Conservation (phyloP, 2,797 vertebrate species). For the Spatula clypeata region DNA sequence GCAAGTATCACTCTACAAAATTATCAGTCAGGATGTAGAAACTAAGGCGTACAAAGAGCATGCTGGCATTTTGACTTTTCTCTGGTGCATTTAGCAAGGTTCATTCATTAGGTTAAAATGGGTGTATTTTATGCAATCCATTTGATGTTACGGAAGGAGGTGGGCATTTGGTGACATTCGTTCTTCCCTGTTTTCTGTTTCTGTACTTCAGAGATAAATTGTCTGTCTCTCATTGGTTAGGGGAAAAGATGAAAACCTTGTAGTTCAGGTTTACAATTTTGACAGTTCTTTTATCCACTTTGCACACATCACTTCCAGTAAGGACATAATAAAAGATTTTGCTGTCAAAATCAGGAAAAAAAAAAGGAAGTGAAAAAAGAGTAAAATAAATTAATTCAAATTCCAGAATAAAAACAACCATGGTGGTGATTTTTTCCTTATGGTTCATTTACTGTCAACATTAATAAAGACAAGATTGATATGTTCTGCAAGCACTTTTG, state of each 20-base stretch:
- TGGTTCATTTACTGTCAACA: neutral
- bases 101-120: slow-evolving; percentile 10
- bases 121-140: neutral
- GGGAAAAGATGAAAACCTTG: slow-evolving; percentile 27
- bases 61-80: neutral
- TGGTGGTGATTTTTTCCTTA: neutral
- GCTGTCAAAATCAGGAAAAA: slow-evolving; percentile 8
- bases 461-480: neutral
- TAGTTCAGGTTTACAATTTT: slow-evolving; percentile 6
- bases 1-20: neutral
- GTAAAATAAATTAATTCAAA: slow-evolving; percentile 13
- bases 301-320: neutral
- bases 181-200: neutral
- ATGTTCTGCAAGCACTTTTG: neutral
- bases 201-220: slow-evolving; percentile 34
- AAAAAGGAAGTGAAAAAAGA: neutral
- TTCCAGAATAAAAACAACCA: neutral
- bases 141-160: neutral
- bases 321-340: slow-evolving; percentile 13
- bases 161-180: neutral
- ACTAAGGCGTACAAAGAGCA: neutral
- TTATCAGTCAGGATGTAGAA: neutral
- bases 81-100: neutral
- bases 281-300: slow-evolving; percentile 33
- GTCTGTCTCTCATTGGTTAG: neutral